Percentiles rank a stretch among this genome's conserved stretches.
phyloP scores from a whole-genome alignment of 2,888 invertebrate genomes.

The Metellina segmentata region DNA sequence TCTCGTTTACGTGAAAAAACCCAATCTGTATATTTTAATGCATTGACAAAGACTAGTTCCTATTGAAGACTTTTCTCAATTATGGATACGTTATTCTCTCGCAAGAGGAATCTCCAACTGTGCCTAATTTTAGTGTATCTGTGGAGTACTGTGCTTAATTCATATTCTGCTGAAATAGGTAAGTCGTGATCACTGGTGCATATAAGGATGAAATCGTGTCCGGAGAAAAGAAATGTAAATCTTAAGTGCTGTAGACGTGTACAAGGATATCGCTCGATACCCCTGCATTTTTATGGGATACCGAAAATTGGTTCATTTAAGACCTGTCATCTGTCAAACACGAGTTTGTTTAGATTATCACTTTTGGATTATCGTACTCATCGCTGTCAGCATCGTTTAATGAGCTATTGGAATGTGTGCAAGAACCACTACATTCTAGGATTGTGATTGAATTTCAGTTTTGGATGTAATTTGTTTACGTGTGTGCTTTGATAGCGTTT shows the following conservation, averaged over 20 bases:
- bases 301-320: slow-evolving; percentile 26
- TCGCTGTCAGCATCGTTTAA: neutral
- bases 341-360: slow-evolving; percentile 24
- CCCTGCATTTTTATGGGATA: neutral
- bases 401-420: neutral
- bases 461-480: too few species aligned
- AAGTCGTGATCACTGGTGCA: slow-evolving; percentile 71
- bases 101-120: slow-evolving; percentile 51
- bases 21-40: slow-evolving; percentile 35
- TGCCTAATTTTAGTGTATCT: slow-evolving; percentile 68
- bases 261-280: slow-evolving; percentile 23
- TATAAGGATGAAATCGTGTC: slow-evolving; percentile 48
- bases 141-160: slow-evolving; percentile 64
- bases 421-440: too few species aligned
- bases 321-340: slow-evolving; percentile 35
- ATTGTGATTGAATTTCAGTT: too few species aligned
- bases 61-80: slow-evolving; percentile 6
- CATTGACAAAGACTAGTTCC: slow-evolving; percentile 5
- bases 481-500: too few species aligned
- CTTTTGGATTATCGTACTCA: slow-evolving; percentile 20
- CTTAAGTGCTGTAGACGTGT: slow-evolving; percentile 61
- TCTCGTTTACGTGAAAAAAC: slow-evolving; percentile 18
- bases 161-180: slow-evolving; percentile 63
- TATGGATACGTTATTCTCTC: slow-evolving; percentile 57
- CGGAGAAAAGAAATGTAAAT: slow-evolving; percentile 17